Evolutionary conservation across 2,113 vertebrate genomes (phyloP).

Genomic region (Erpornis zantholeuca): DNA sequence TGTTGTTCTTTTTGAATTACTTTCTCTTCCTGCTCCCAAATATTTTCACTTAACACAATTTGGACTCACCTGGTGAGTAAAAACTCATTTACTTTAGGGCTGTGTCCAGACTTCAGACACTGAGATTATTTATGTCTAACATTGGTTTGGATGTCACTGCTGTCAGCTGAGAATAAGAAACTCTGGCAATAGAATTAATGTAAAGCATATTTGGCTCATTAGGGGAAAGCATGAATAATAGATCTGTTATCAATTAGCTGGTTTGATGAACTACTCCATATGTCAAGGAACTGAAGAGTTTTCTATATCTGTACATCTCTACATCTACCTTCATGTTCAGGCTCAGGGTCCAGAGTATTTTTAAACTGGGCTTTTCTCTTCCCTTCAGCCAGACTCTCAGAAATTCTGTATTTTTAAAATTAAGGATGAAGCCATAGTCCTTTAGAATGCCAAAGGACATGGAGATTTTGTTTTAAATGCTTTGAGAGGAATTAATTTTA

Average conservation of each 20-base stretch:
- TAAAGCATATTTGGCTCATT: not conserved
- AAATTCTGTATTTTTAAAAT: not conserved
- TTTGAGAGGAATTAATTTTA: not conserved
- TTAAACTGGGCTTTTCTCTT: not conserved
- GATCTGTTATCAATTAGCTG: not conserved
- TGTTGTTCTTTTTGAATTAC: not conserved
- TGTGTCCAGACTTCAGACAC: not conserved
- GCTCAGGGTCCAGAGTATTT: not conserved
- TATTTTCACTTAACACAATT: not conserved
- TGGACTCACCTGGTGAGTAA: not conserved
- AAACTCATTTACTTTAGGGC: not conserved
- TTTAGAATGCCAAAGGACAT: not conserved
- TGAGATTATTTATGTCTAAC: not conserved
- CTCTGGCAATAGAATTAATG: not conserved
- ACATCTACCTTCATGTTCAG: not conserved
- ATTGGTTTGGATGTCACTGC: not conserved
- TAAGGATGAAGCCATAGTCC: not conserved
- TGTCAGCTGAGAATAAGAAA: not conserved
- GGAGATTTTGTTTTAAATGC: not conserved
- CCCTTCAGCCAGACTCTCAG: not conserved
- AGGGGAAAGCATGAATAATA: not conserved
- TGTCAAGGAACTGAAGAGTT: not conserved
- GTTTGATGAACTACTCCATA: not conserved
- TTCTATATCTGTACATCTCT: not conserved
- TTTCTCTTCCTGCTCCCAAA: not conserved